Conservation (phyloP, 2,888 invertebrate genomes). For the Clitarchus hookeri region DNA sequence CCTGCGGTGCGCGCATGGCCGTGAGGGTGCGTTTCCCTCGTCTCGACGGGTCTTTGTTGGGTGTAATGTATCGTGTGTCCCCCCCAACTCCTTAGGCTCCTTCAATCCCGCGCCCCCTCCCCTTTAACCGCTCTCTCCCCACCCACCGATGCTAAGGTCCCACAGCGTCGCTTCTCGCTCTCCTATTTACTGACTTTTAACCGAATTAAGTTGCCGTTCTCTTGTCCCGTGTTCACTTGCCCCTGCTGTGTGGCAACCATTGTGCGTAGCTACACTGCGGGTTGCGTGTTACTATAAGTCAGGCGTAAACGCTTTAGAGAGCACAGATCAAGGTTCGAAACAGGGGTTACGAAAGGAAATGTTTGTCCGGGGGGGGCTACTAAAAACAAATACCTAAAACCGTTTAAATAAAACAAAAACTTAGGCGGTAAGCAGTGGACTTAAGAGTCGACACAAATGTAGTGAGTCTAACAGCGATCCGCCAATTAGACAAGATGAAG, state of each 20-base stretch:
- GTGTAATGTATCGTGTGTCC: conserved; percentile 15
- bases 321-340: too few species aligned
- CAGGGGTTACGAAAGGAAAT: too few species aligned
- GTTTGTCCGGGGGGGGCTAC: too few species aligned
- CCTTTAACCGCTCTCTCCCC: neutral
- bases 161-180: neutral
- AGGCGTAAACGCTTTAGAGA: neutral
- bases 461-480: too few species aligned
- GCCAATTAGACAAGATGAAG: too few species aligned
- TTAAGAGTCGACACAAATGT: too few species aligned
- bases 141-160: neutral
- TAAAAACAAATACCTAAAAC: too few species aligned
- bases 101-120: neutral
- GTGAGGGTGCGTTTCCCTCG: neutral
- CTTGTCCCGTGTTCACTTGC: neutral
- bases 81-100: neutral
- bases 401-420: too few species aligned
- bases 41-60: neutral
- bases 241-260: neutral
- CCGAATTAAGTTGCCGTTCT: neutral
- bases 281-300: neutral
- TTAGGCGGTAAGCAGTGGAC: too few species aligned
- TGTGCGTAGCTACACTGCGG: neutral
- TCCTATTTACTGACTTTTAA: conserved; percentile 22
- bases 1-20: neutral